Evolutionary conservation across 2,113 vertebrate genomes (phyloP), one percentile per base, ranked within the genome.

Genomic region (Chunga burmeisteri): DNA sequence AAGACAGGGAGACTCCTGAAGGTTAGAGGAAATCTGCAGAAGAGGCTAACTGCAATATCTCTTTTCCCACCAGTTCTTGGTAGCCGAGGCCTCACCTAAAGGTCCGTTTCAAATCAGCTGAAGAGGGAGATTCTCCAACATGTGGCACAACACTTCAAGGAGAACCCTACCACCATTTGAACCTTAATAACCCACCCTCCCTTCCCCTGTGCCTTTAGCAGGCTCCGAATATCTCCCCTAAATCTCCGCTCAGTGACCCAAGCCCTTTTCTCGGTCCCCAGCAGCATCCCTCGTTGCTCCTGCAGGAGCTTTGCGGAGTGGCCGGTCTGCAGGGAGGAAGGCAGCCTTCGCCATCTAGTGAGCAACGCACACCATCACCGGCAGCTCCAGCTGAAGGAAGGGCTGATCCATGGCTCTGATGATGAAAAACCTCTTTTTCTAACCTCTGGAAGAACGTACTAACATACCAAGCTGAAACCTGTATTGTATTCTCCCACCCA

Each of bases 341-440:
- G 88, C 66, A 20, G 85, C 93, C 96, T 73, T 97, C 96, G 97
- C 96, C 96, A 97, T 88, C 96, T 98, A 97, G 96, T 95, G 97
- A 96, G 81, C 86, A 84, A 44, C 10, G 5, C 34, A 56, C 78
- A 79, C 85, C 88, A 96, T 80, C 94, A 46, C 84, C 34, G 4
- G 22, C 87, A 26, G 30, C 88, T 40, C 63, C 34, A 1, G 47
- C 81, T 55, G 77, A n/a, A 6, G 23, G 30, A 23, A 30, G 25
- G 44, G 58, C 49, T 66, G 32, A 6, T 29, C 61, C 53, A 3
- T 1, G 5, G 16, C 50, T 56, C 38, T 3, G 55, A 4, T 7
- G 40, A 40, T 7, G 40, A 40, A 73, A 75, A 72, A 10, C 4
- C 11, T 38, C 29, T 20, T 83, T 53, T 59, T 21, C 70, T 74